These are phyloP conservation scores for Oxycera nigricornis DNA, from an alignment of 2,888 invertebrate genomes.

Conservation along the genomic window DNA sequence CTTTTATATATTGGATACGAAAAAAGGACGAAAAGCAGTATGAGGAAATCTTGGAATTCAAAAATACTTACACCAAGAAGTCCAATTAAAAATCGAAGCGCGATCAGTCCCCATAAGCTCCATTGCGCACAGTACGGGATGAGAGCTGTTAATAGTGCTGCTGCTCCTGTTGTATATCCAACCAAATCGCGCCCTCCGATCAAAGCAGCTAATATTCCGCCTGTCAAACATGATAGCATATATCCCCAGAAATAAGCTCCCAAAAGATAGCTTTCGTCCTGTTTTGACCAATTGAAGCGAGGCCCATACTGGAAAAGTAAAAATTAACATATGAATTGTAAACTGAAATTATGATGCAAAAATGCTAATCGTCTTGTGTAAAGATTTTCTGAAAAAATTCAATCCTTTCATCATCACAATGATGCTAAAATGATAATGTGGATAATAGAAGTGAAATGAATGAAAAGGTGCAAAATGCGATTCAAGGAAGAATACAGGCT, in stretches of 20 bases:
- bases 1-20: no score
- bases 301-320: constrained; percentile 60
- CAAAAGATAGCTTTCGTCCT: constrained; percentile 70
- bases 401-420: no score
- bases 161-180: constrained; percentile 63
- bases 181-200: constrained; percentile 70
- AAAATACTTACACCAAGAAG: constrained; percentile 67
- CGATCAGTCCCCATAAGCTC: constrained; percentile 66
- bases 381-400: no score
- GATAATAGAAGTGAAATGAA: no score
- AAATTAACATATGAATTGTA: neutral
- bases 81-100: constrained; percentile 68
- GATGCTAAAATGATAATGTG: no score
- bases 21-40: no score
- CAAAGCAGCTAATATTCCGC: constrained; percentile 71
- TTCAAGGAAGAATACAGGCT: no score
- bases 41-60: no score
- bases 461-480: no score
- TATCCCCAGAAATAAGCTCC: constrained; percentile 77
- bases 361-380: no score
- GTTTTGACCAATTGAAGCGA: constrained; percentile 67
- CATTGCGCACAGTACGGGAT: constrained; percentile 68
- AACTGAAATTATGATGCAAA: neutral
- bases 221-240: constrained; percentile 70
- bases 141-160: constrained; percentile 67